A percentile compares a stretch with the other conserved stretches of the same genome.
phyloP scores from a whole-genome alignment of 2,888 invertebrate genomes.

The Eupithecia inturbata region DNA sequence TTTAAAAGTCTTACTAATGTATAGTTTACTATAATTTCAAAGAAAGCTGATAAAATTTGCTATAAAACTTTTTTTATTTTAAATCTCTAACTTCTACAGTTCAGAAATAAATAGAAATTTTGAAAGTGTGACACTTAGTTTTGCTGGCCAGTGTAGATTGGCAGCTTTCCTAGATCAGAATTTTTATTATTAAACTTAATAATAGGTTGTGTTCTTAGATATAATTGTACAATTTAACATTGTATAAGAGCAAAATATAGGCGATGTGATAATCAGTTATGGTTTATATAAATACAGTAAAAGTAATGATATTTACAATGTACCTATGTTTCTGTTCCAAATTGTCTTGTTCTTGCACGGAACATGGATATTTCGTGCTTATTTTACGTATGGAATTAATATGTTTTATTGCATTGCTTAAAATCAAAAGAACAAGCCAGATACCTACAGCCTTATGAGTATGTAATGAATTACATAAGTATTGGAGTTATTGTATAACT shows the following conservation, averaged over 20 bases:
- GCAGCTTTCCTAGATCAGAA: constrained; percentile 40
- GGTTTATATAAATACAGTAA: constrained; percentile 24
- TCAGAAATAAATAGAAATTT: too few relatives aligned
- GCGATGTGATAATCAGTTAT: constrained; percentile 21
- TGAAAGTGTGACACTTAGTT: too few relatives aligned
- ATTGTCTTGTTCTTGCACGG: background rate
- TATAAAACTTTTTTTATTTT: too few relatives aligned
- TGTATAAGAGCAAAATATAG: constrained; percentile 24
- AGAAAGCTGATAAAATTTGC: too few relatives aligned
- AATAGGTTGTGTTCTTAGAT: constrained; percentile 59
- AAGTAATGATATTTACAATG: constrained; percentile 21
- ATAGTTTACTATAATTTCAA: too few relatives aligned
- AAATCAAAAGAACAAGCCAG: constrained; percentile 8
- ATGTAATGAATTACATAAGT: constrained; percentile 42
- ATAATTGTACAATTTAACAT: constrained; percentile 46
- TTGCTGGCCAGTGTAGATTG: too few relatives aligned
- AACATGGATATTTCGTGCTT: background rate
- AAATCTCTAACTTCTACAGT: too few relatives aligned
- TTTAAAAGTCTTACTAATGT: too few relatives aligned
- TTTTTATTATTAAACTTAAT: constrained; percentile 49
- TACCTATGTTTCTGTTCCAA: constrained; percentile 11
- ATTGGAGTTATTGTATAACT: constrained; percentile 63
- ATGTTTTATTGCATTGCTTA: constrained; percentile 15
- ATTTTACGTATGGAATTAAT: background rate
- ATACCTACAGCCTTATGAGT: background rate